A percentile compares a stretch with the other conserved stretches of the same genome.
These are phyloP conservation scores for Cetonia aurata DNA, from an alignment of 2,888 invertebrate species.

Conservation along the genomic window DNA sequence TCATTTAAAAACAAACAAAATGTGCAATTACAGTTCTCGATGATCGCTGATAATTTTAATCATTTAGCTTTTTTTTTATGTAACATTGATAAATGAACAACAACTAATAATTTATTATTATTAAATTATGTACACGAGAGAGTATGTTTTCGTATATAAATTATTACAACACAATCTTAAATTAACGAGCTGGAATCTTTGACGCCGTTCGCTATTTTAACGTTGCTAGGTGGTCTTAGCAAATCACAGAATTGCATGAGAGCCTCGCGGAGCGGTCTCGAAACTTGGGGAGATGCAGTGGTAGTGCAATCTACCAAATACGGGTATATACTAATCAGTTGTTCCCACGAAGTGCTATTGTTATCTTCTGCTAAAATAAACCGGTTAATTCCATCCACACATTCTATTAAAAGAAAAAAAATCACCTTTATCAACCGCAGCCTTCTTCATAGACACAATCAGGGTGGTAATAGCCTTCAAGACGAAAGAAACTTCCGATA, in stretches of 20 bases:
- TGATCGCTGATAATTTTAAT: conserved; percentile 8
- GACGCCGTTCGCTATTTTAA: conserved; percentile 49
- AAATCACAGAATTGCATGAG: conserved; percentile 89
- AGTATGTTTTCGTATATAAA: conserved; percentile 12
- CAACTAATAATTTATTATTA: conserved; percentile 22
- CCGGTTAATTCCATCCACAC: conserved; percentile 23
- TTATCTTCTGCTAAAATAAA: conserved; percentile 75
- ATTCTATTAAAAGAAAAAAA: not conserved
- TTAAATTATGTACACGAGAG: conserved; percentile 25
- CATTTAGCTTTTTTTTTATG: conserved; percentile 15
- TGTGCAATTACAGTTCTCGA: conserved; percentile 9
- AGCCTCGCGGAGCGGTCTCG: conserved; percentile 84
- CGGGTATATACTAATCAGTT: conserved; percentile 92
- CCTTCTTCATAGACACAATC: conserved; percentile 92
- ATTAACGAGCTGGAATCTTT: conserved; percentile 46
- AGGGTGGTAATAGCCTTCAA: conserved; percentile 94
- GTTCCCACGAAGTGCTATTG: conserved; percentile 86
- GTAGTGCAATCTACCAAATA: conserved; percentile 88
- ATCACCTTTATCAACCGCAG: conserved; percentile 85
- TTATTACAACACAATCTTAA: conserved; percentile 16
- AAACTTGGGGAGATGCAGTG: conserved; percentile 84
- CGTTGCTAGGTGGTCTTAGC: conserved; percentile 73
- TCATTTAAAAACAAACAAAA: not conserved
- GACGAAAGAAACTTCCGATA: conserved; percentile 96
- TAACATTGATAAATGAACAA: conserved; percentile 5